These are phyloP conservation scores for Meloidogyne hapla DNA, from an alignment of 1,140 invertebrate species.

Conservation along the genomic window DNA sequence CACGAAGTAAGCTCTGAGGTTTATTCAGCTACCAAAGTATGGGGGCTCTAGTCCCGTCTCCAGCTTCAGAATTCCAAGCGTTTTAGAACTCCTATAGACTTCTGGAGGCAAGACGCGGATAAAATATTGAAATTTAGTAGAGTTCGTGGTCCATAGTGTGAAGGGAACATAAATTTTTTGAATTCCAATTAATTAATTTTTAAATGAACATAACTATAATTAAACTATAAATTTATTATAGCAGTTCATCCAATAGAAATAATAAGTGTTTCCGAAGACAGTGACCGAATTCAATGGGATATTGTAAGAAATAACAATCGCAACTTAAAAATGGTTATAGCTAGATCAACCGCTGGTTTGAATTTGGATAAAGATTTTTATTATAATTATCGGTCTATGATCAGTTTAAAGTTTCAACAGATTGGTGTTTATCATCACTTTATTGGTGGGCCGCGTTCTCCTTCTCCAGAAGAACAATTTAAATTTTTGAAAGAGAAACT, in stretches of 20 bases:
- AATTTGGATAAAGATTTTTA: not conserved
- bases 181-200: no score
- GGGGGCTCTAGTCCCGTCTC: no score
- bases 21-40: not conserved
- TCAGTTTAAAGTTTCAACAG: not conserved
- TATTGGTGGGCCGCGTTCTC: not conserved
- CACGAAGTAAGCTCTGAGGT: not conserved
- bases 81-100: no score
- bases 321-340: not conserved
- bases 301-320: not conserved
- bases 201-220: no score
- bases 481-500: not conserved
- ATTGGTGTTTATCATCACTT: constrained; percentile 8
- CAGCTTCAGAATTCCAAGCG: no score
- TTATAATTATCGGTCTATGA: constrained; percentile 4
- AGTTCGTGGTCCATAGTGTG: no score
- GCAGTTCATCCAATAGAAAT: not conserved
- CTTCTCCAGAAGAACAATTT: not conserved
- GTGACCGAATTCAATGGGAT: not conserved
- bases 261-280: not conserved
- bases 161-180: no score
- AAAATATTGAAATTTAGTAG: no score
- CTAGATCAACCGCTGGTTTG: not conserved
- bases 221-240: not conserved
- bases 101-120: no score